A percentile compares a stretch with the other conserved stretches of the same genome.
phyloP scores from a whole-genome alignment of 2,797 vertebrate genomes.

The Chrysocyon brachyurus region DNA sequence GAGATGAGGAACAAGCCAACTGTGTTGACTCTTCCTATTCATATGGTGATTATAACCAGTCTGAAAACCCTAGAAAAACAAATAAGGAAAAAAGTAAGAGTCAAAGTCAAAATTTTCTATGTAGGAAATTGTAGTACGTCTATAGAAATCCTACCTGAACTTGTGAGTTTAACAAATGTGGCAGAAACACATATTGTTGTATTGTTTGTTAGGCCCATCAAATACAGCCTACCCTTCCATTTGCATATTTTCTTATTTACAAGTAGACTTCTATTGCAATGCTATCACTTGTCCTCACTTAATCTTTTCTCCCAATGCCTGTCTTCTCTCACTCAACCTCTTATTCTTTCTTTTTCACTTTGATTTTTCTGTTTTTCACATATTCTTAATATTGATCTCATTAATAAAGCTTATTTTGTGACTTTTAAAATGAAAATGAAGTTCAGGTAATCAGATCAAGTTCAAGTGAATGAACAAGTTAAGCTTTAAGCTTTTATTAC shows the following conservation, averaged over 20 bases:
- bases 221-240: not conserved
- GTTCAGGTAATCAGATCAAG: not conserved
- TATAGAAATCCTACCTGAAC: not conserved
- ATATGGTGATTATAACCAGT: not conserved
- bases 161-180: not conserved
- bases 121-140: not conserved
- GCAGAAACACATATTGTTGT: not conserved
- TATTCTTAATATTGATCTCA: not conserved
- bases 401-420: not conserved
- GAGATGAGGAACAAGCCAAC: not conserved
- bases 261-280: not conserved
- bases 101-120: not conserved
- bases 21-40: not conserved
- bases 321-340: not conserved
- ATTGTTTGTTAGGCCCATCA: not conserved
- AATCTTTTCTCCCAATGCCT: not conserved
- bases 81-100: not conserved
- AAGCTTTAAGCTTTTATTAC: not conserved
- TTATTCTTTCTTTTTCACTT: not conserved
- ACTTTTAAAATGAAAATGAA: slow-evolving; percentile 16
- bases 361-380: not conserved
- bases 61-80: not conserved
- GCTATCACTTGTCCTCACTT: not conserved
- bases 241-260: not conserved
- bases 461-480: not conserved